phyloP scores from a whole-genome alignment of 2,113 vertebrate genomes.

The Oreotragus oreotragus region DNA sequence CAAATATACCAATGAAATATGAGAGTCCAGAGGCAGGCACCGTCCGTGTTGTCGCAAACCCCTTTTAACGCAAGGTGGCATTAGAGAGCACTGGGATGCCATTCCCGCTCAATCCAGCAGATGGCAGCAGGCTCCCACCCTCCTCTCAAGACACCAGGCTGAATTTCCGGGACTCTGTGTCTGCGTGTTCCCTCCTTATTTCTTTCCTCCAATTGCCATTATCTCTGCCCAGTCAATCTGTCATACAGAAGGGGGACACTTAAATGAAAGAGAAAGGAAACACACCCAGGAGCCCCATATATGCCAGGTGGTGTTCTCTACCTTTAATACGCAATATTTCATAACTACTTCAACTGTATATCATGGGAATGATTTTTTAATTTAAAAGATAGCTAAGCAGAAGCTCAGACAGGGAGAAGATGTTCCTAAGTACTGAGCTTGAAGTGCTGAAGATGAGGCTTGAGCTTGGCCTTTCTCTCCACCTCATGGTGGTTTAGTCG shows the following conservation, averaged over 20 bases:
- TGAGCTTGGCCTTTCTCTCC: background rate
- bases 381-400: background rate
- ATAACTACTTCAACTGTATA: background rate
- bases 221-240: background rate
- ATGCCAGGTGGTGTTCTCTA: background rate
- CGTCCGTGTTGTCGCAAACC: background rate
- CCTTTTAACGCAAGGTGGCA: slow-evolving; percentile 11
- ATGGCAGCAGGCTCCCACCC: slow-evolving; percentile 20
- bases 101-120: background rate
- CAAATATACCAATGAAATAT: background rate
- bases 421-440: background rate
- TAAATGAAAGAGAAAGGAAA: background rate
- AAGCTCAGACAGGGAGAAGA: background rate
- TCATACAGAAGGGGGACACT: background rate
- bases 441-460: background rate
- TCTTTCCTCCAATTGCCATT: background rate
- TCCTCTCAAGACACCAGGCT: background rate
- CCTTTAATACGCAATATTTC: background rate
- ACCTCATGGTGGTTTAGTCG: background rate
- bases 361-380: background rate
- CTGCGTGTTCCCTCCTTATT: accelerated
- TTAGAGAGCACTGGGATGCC: background rate
- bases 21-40: background rate
- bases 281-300: background rate
- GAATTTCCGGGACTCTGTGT: background rate